phyloP scores from a whole-genome alignment of 2,113 vertebrate species.

The Mesembrinibis cayennensis region DNA sequence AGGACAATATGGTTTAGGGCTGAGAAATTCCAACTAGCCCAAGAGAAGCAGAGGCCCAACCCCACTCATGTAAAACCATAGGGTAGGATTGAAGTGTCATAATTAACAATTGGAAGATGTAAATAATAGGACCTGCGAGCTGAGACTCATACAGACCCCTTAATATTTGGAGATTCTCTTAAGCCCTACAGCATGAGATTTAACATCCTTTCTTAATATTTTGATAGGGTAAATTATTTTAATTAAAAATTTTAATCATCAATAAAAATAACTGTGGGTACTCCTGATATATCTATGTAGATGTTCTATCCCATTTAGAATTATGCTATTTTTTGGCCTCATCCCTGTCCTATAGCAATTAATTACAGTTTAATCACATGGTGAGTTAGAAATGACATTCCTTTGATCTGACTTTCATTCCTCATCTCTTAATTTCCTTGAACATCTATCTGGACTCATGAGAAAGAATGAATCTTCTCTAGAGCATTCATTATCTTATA shows the following conservation, averaged over 20 bases:
- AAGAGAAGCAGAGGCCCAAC: not conserved
- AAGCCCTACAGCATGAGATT: not conserved
- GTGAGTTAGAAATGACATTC: slow-evolving; percentile 6
- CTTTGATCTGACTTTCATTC: slow-evolving; percentile 41
- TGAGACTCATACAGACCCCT: not conserved
- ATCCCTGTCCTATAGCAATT: not conserved
- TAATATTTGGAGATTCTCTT: not conserved
- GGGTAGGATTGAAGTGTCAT: not conserved
- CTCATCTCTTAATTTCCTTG: slow-evolving; percentile 44
- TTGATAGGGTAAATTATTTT: not conserved
- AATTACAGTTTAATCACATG: slow-evolving; percentile 25
- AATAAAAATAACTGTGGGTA: not conserved
- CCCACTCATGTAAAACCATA: not conserved
- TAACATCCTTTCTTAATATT: not conserved
- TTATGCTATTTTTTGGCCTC: not conserved
- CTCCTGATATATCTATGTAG: not conserved
- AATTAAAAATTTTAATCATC: not conserved
- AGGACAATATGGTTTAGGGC: not conserved
- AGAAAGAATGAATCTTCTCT: slow-evolving; percentile 21
- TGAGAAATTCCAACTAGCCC: not conserved
- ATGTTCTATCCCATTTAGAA: not conserved
- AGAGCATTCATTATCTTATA: slow-evolving; percentile 21
- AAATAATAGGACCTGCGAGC: not conserved
- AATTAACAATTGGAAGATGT: not conserved
- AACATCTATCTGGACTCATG: not conserved